Base-by-base conservation (phyloP, 2,797 vertebrate species). In the Spinibarbus caldwelli region DNA sequence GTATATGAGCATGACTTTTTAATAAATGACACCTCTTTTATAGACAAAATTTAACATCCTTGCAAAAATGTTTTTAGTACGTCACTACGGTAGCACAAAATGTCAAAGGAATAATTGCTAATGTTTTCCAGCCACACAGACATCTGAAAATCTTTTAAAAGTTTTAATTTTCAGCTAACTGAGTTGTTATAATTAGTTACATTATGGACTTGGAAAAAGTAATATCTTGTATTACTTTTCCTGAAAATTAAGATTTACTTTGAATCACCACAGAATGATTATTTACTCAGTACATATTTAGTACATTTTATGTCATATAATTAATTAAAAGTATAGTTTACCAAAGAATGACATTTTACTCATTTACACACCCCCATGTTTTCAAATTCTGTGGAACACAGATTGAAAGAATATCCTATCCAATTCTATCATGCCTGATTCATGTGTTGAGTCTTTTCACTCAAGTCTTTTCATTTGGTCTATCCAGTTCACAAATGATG, bases 11-110 rank as follows among this genome's bases (percentile, higher is more conserved):
- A 62, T 78, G 23, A 43, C 36, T 2, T 43, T 62, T 10, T 54
- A 75, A 73, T 64, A 15, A 29, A 43, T 75, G 29, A 73, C 29
- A 72, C 47, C n/a, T 71, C 5, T 15, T 84, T 84, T 81, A 87
- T 84, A 81, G 38, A 87, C 70, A 67, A 36, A 76, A 41, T 49
- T 19, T 49, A 10, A 83, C 31, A 81, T 84, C 43, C 54, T 66
- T 87, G 38, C 38, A 73, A 77, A 73, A 76, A 76, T 80, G 43
- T 21, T 43, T 26, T 79, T 26, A 68, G 43, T 72, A 66, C 23
- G 38, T 75, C 23, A 77, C 54, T 49, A 83, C 23, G 43, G 47
- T 68, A 70, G 26, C 38, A 87, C 82, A 70, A 43, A 43, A 79
- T 80, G 26, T 59, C 23, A 77, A 81, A 36, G 1, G 84, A 84